Evolutionary conservation across 2,888 invertebrate species (phyloP), one percentile per base, ranked within the genome.

Genomic region (Perdita meconis): DNA sequence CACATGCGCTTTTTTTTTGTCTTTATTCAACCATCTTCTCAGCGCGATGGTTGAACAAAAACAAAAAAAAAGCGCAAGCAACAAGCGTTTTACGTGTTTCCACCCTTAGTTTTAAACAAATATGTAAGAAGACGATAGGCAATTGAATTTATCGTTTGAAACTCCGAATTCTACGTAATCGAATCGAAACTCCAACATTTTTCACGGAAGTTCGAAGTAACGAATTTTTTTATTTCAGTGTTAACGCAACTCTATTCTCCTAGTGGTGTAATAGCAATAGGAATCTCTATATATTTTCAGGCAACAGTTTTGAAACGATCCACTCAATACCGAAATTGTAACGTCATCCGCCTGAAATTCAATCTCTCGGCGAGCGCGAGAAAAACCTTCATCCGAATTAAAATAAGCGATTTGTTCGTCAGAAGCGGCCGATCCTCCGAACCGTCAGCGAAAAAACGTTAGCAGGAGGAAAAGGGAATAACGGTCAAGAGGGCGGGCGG

Each of bases 91-190:
- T n/a, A n/a, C n/a, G n/a, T n/a, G n/a, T n/a, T n/a, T n/a, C n/a
- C n/a, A n/a, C n/a, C n/a, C n/a, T n/a, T n/a, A n/a, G 24, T 59
- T 65, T 34, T 38, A 10, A 30, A 10, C 50, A 24, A 53, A 16
- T 60, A 10, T 13, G 60, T 19, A 4, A 38, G n/a, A 51, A 40
- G 50, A 60, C 38, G 40, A 44, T 38, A 12, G 47, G 2, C 24
- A n/a, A 16, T 8, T 13, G 13, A 51, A 47, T 47, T 47, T 50
- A n/a, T 40, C 55, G 47, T 47, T 65, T 6, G 3, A 2, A 50
- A 19, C 38, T 16, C 0, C 10, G 40, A 24, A 24, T 26, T 24
- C n/a, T n/a, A n/a, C n/a, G n/a, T n/a, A n/a, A n/a, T n/a, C n/a
- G n/a, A n/a, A 30, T 6, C 30, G 30, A 30, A 30, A 6, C 30